These are phyloP conservation scores for Scolanthus callimorphus DNA, from an alignment of 92 coral and sea anemone genomes.

Conservation along the genomic window DNA sequence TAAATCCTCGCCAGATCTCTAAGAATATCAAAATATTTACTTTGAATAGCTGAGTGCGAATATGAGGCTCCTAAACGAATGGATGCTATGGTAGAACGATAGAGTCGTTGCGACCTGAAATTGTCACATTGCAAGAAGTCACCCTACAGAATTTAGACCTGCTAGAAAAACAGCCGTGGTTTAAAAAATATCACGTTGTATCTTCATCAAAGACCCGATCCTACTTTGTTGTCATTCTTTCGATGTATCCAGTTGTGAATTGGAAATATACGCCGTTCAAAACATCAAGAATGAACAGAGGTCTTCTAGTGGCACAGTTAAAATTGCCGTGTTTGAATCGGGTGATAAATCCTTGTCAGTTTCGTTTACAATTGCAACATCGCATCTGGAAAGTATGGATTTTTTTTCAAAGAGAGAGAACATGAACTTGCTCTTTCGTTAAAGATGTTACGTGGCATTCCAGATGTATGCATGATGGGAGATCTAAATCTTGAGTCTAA, in stretches of 20 bases:
- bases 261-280: conserved; percentile 43
- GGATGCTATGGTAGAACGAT: conserved; percentile 51
- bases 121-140: conserved; percentile 67
- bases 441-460: conserved; percentile 26
- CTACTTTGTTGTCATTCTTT: conserved; percentile 47
- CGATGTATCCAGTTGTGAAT: conserved; percentile 16
- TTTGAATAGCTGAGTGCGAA: too few relatives aligned
- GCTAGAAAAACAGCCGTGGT: conserved; percentile 53
- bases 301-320: conserved; percentile 47
- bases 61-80: conserved; percentile 38
- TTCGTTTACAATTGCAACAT: conserved; percentile 49
- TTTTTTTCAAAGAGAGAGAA: conserved; percentile 39
- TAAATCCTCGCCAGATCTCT: too few relatives aligned
- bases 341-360: not conserved
- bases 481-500: conserved; percentile 52
- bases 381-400: conserved; percentile 56
- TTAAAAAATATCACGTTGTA: conserved; percentile 26
- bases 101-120: conserved; percentile 31
- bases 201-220: conserved; percentile 3
- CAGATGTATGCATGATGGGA: conserved; percentile 71
- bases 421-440: conserved; percentile 42
- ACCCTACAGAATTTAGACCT: conserved; percentile 30
- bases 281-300: conserved; percentile 45
- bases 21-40: too few relatives aligned
- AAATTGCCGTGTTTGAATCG: not conserved